phyloP scores from a whole-genome alignment of 2,888 invertebrate genomes.

The Leptopilina myrica region DNA sequence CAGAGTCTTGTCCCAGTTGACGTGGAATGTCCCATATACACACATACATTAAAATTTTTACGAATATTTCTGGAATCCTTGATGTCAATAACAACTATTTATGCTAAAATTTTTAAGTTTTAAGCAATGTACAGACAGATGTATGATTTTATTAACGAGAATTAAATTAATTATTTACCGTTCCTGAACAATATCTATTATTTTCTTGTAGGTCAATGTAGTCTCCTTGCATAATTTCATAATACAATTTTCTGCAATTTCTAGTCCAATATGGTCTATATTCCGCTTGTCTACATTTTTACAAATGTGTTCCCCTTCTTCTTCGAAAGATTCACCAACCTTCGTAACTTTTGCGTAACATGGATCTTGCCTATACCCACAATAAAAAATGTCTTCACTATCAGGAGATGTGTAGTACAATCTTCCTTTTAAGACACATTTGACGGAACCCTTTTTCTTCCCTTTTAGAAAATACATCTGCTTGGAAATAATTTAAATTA shows the following conservation, averaged over 20 bases:
- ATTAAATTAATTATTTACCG: background rate
- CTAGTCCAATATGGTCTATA: background rate
- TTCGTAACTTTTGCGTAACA: background rate
- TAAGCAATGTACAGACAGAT: no score
- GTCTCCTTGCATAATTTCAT: background rate
- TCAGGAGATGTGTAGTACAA: background rate
- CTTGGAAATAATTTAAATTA: background rate
- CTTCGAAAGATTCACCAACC: background rate
- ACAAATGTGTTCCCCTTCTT: background rate
- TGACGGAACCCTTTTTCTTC: background rate
- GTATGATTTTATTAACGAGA: no score
- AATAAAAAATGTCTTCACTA: background rate
- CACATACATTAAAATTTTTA: no score
- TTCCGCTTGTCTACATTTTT: background rate
- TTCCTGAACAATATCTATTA: background rate
- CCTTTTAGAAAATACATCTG: background rate
- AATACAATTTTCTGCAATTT: background rate
- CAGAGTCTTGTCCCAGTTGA: no score
- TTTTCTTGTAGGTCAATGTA: background rate
- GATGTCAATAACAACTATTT: background rate
- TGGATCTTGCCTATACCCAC: background rate
- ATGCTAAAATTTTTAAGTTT: background rate
- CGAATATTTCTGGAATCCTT: no score
- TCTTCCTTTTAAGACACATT: background rate
- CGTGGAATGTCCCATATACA: no score